Evolutionary conservation across 2,797 vertebrate species (phyloP).

Genomic region (Ciconia nigra): DNA sequence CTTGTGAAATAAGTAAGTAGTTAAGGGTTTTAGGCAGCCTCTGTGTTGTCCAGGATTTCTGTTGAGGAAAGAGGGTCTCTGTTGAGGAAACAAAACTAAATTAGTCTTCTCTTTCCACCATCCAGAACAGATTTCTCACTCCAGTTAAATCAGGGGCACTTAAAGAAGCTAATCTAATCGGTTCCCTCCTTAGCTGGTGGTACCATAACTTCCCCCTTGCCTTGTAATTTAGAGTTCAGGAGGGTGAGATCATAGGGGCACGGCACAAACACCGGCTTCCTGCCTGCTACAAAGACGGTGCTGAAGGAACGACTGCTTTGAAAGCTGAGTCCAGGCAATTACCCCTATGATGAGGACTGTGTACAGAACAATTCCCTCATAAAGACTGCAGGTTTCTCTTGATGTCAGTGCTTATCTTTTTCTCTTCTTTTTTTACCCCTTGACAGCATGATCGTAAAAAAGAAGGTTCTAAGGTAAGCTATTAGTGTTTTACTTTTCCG

Average conservation of each 20-base stretch:
- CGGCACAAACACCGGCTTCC: neutral
- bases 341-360: neutral
- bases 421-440: neutral
- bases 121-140: neutral
- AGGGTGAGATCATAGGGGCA: neutral
- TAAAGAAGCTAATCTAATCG: neutral
- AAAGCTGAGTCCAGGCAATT: neutral
- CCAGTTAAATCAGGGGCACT: neutral
- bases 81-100: neutral
- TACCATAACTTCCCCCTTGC: neutral
- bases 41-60: neutral
- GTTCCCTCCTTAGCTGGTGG: neutral
- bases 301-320: neutral
- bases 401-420: neutral
- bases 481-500: neutral
- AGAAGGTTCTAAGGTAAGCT: slow-evolving; percentile 74
- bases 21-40: neutral
- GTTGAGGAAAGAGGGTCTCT: neutral
- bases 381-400: neutral
- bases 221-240: neutral
- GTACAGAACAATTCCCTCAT: neutral
- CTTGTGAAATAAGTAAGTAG: neutral
- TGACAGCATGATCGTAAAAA: slow-evolving; percentile 71
- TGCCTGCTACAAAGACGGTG: neutral
- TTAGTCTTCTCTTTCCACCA: neutral